A percentile compares a stretch with the other conserved stretches of the same genome.
phyloP scores from a whole-genome alignment of 2,888 invertebrate species.

The Villa cingulata region DNA sequence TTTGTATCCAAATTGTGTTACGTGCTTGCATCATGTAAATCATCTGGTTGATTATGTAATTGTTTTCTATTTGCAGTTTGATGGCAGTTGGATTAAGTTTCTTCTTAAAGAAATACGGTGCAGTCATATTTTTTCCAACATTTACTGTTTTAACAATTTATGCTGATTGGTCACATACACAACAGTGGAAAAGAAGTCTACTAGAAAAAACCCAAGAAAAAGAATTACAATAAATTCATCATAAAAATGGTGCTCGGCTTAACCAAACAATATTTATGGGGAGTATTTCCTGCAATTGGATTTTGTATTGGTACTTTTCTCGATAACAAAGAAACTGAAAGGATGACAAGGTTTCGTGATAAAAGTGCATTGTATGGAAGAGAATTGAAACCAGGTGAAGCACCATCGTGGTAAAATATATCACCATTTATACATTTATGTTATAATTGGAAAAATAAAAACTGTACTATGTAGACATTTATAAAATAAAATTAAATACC shows the following conservation, averaged over 20 bases:
- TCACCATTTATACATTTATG: neutral
- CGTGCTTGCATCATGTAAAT: too few species aligned
- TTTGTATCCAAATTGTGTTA: too few species aligned
- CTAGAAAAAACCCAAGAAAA: neutral
- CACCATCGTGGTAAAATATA: conserved; percentile 51
- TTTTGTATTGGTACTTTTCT: conserved; percentile 48
- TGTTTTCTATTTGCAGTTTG: conserved; percentile 2
- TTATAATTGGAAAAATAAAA: too few species aligned
- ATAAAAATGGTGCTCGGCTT: conserved; percentile 43
- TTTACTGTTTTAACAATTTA: conserved; percentile 46
- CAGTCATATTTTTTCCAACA: conserved; percentile 54
- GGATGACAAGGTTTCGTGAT: conserved; percentile 61
- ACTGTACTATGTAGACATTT: too few species aligned
- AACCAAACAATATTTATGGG: conserved; percentile 40
- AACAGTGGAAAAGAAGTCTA: conserved; percentile 46
- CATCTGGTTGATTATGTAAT: too few species aligned
- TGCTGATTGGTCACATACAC: conserved; percentile 59
- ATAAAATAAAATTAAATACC: too few species aligned
- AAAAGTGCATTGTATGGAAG: conserved; percentile 66
- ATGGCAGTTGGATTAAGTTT: conserved; percentile 25
- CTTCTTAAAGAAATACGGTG: conserved; percentile 45
- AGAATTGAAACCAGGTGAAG: conserved; percentile 46
- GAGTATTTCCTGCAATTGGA: conserved; percentile 43
- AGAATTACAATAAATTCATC: neutral
- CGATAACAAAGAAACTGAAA: conserved; percentile 54